phyloP scores from a whole-genome alignment of 53 echinoderm and acorn worm species.

The Henricia sp. region DNA sequence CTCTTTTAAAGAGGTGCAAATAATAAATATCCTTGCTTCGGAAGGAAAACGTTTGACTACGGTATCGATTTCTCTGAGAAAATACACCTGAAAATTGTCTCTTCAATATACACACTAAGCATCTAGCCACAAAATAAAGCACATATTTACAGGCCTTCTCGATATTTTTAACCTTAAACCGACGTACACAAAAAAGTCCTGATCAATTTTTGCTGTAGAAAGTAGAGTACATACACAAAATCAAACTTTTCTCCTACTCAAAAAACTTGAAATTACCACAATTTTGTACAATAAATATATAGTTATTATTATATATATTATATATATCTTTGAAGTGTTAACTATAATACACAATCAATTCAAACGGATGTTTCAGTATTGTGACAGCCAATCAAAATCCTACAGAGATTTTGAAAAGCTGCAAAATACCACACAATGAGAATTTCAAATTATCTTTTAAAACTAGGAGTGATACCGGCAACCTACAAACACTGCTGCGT shows the following conservation, averaged over 20 bases:
- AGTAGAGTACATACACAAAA: slow-evolving; percentile 46
- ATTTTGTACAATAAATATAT: slow-evolving; percentile 67
- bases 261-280: slow-evolving; percentile 60
- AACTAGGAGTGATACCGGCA: too few relatives aligned
- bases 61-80: slow-evolving; percentile 59
- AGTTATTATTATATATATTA: slow-evolving; percentile 60
- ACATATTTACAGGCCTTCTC: slow-evolving; percentile 50
- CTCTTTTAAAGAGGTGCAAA: slow-evolving; percentile 53
- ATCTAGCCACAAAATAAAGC: slow-evolving; percentile 61
- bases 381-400: too few relatives aligned
- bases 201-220: slow-evolving; percentile 49
- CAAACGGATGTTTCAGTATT: not conserved
- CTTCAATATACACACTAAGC: slow-evolving; percentile 61
- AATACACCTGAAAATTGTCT: slow-evolving; percentile 54
- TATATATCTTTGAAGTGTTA: slow-evolving; percentile 52
- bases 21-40: slow-evolving; percentile 54
- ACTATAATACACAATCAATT: slow-evolving; percentile 54
- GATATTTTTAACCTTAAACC: slow-evolving; percentile 36
- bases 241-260: slow-evolving; percentile 13
- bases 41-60: slow-evolving; percentile 43
- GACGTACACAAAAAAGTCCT: slow-evolving; percentile 53
- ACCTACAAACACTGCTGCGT: too few relatives aligned
- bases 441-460: too few relatives aligned
- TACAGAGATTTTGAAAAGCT: too few relatives aligned
- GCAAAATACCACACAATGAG: too few relatives aligned